Base-by-base conservation (phyloP, 1,140 invertebrate genomes). In the Bombus cullumanus region DNA sequence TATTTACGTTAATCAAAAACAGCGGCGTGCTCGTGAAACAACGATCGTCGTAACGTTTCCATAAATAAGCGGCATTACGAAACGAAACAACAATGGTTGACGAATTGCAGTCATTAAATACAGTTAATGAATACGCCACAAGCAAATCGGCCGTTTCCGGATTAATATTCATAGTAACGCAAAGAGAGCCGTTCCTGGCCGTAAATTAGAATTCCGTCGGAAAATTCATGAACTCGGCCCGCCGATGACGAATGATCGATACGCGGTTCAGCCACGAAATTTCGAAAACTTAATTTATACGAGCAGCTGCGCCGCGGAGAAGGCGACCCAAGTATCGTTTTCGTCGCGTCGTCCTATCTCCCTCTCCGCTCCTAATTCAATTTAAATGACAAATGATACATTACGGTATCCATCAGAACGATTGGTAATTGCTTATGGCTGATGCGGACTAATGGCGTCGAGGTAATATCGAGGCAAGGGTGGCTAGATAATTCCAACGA, bases 341-440 rank as follows among this genome's bases (percentile, higher is more conserved):
- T 89, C 85, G 72, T 39, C 78, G 59, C 83, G 59, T 37, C 53
- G 12, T 22, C 28, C 53, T 10, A 6, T 13, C 9, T 15, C 10
- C n/a, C 37, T 12, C 74, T 25, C 4, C n/a, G 69, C 47, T 57
- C 39, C 28, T 90, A 90, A 90, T 85, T 82, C 81, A 64, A 90
- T 87, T 84, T 79, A 79, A 81, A 87, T 89, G 89, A 90, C 85
- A 87, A 89, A 89, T 81, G 88, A 87, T 68, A 81, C 75, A 77
- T 80, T 66, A 59, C 81, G 68, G 41, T 69, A 85, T 71, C 89
- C 85, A 87, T 89, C 85, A 87, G 81, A 85, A 87, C 81, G 77
- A 90, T 90, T 83, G 83, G 88, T 84, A 89, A 90, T 85, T 87
- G 89, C 88, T 87, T 87, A 87, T 74, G 69, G 72, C 77, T 57